These are phyloP conservation scores for Araneus ventricosus DNA, from an alignment of 1,140 invertebrate species.

Conservation along the genomic window DNA sequence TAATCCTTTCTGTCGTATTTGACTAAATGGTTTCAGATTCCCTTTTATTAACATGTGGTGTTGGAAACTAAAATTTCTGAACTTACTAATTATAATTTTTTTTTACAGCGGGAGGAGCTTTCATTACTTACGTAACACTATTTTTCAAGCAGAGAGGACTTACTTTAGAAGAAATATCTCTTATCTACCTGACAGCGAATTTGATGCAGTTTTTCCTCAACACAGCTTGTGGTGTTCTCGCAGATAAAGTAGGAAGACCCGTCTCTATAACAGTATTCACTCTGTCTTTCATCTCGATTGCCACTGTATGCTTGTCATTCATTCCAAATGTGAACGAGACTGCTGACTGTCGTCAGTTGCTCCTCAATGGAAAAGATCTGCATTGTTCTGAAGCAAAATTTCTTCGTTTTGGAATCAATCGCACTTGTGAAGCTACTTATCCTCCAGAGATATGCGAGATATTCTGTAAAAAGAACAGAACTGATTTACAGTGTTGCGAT, in stretches of 20 bases:
- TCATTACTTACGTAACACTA: neutral
- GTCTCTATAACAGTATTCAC: neutral
- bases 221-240: neutral
- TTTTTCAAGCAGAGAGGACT: conserved; percentile 32
- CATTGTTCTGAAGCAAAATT: neutral
- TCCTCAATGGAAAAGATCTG: neutral
- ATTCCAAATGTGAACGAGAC: neutral
- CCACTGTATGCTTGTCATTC: neutral
- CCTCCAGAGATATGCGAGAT: too few relatives aligned
- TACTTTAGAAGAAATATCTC: neutral
- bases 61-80: too few relatives aligned
- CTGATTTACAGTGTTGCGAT: neutral
- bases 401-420: neutral
- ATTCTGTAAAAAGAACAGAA: too few relatives aligned
- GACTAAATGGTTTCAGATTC: too few relatives aligned
- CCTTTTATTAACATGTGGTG: too few relatives aligned
- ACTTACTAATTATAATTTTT: neutral
- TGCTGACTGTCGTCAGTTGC: too few relatives aligned
- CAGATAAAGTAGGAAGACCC: conserved; percentile 28
- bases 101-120: neutral
- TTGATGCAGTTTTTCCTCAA: neutral
- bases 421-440: neutral
- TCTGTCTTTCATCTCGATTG: neutral
- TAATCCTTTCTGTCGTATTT: too few relatives aligned
- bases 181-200: neutral